Evolutionary conservation across 2,113 vertebrate genomes (phyloP), one percentile per base, ranked within the genome.

Genomic region (Merops nubicus): DNA sequence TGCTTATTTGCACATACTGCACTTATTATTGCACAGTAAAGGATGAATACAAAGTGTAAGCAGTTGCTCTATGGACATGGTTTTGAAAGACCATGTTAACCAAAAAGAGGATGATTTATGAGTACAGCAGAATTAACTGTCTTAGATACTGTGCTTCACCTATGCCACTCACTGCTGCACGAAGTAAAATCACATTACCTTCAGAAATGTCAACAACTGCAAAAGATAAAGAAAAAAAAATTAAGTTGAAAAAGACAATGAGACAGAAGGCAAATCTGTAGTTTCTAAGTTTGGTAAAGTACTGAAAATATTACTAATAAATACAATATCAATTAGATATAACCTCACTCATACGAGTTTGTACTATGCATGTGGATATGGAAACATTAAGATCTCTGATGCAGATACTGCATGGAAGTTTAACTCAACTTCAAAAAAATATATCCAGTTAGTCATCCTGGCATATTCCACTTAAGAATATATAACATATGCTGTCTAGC

Each of bases 1-100:
- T 95, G 25, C 14, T 97, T 93, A 47, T 87, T 97, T 96, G 65
- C 56, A 87, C 51, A 73, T 50, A 6, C 31, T 34, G 23, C 65
- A 31, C 34, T 94, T 91, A 78, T 29, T 94, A n/a, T n/a, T n/a
- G n/a, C 33, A 63, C 29, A 54, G 57, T 56, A 85, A 93, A 85
- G 75, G 75, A 51, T n/a, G 95, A 97, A 89, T 42, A 76, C 8
- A 79, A 85, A 93, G 70, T n/a, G 6, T 80, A 51, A 64, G 25
- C 31, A 94, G 74, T 56, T 92, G 47, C 47, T 1, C 2, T 74
- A 48, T 68, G 5, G 81, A 85, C 15, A 28, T 45, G 29, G 4
- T 77, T 92, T n/a, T 92, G 75, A 88, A 96, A 83, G 47, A 69
- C 36, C 19, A 21, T 79, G 48, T 68, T 45, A 91, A 8, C 45